phyloP scores from a whole-genome alignment of 64 coral and sea anemone species.

The Acropora yongei region DNA sequence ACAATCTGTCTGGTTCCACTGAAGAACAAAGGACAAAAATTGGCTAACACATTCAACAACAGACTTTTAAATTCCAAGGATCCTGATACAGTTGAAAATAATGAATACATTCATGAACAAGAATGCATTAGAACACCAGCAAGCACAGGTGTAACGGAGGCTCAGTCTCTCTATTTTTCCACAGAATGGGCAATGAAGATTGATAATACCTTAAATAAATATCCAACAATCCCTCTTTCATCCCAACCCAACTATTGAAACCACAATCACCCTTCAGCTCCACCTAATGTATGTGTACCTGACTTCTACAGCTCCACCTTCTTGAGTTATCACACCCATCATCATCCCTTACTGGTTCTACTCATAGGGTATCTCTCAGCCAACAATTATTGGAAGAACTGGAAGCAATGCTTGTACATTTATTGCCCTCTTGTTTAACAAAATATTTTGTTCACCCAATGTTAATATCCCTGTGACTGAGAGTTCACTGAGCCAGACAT shows the following conservation, averaged over 20 bases:
- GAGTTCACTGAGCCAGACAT: conserved; percentile 4
- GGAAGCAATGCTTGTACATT: conserved; percentile 59
- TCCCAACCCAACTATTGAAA: background rate
- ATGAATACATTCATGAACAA: background rate
- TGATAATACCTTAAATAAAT: background rate
- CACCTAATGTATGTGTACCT: background rate
- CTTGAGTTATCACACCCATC: background rate
- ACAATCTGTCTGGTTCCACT: too few relatives aligned
- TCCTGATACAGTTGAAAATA: background rate
- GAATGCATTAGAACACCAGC: background rate
- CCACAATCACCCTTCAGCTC: background rate
- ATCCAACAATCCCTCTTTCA: conserved; percentile 4
- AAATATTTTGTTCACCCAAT: conserved; percentile 48
- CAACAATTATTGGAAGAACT: conserved; percentile 30
- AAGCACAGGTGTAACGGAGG: background rate
- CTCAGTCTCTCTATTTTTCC: conserved; percentile 14
- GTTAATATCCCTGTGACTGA: background rate
- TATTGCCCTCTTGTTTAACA: too few relatives aligned
- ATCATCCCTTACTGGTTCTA: conserved; percentile 35
- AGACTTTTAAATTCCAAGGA: too few relatives aligned
- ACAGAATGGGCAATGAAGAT: conserved; percentile 6
- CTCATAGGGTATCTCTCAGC: conserved; percentile 39
- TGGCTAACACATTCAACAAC: too few relatives aligned
- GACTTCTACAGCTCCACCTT: background rate
- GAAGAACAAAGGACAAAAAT: too few relatives aligned